Evolutionary conservation across 2,888 invertebrate genomes (phyloP), one percentile per base, ranked within the genome.

Genomic region (Sussaba pulchella): DNA sequence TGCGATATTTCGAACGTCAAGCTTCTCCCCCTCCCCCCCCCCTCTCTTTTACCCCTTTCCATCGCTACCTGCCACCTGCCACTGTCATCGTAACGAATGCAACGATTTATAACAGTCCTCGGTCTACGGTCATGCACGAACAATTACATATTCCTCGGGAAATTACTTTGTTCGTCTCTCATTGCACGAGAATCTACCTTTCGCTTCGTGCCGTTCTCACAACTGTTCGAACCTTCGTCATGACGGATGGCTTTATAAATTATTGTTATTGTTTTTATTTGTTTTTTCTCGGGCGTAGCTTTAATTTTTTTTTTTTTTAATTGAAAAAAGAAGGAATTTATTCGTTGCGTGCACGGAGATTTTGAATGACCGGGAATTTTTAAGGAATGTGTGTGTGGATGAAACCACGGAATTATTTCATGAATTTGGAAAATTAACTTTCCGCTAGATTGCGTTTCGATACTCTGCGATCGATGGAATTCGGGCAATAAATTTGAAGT

Each of bases 81-180:
- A 52, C 77, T 74, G 81, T 81, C 81, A 70, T 77, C 81, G 59
- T 77, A 73, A 81, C 81, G 77, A 77, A 77, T 70, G 81, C 64
- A 59, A 19, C 45, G 77, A 77, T 77, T 81, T 70, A 74, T 74
- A 69, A 57, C 36, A 9, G 31, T 8, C 31, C 61, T 47, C 45
- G 31, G 24, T n/a, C 50, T 61, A 72, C 69, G 41, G 50, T 76
- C 71, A 36, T 76, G 73, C 67, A 80, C 59, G 72, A 75, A 66
- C 52, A 76, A 80, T 76, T 67, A 61, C 45, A 76, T 72, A 72
- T 75, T 75, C 71, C 36, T 71, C 43, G 70, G 61, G 66, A 67
- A 80, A 80, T 75, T n/a, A 79, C 59, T 74, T 69, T 74, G 41
- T 69, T 10, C 54, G 41, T 54, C 43, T 52, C 21, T 19, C 43